Conservation (phyloP, 1,140 invertebrate species). For the Zaprionus nigranus region DNA sequence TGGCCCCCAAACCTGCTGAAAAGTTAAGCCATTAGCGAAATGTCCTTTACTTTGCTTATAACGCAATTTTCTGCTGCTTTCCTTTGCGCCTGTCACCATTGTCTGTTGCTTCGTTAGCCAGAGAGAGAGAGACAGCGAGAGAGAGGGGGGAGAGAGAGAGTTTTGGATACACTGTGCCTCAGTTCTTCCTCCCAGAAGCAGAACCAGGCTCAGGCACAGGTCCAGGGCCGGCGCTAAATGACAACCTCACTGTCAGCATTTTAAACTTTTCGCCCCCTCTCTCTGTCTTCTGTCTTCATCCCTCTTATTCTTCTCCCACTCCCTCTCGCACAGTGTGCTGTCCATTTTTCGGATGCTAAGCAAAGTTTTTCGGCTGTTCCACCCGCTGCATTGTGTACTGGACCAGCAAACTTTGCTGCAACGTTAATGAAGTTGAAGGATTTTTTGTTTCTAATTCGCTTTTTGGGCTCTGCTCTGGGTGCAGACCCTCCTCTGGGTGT, state of each 20-base stretch:
- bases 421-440: slow-evolving; percentile 78
- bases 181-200: too few species aligned
- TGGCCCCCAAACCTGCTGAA: slow-evolving; percentile 55
- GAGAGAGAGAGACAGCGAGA: too few species aligned
- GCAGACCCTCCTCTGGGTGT: too few species aligned
- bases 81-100: slow-evolving; percentile 53
- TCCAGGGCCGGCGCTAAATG: slow-evolving; percentile 55
- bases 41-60: slow-evolving; percentile 82
- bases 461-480: slow-evolving; percentile 7
- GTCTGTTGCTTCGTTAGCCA: slow-evolving; percentile 73
- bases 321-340: slow-evolving; percentile 13
- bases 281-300: too few species aligned
- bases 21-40: slow-evolving; percentile 82
- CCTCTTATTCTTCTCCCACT: not conserved
- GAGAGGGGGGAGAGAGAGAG: not conserved
- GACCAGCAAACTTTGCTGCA: slow-evolving; percentile 57
- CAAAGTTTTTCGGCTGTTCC: slow-evolving; percentile 54
- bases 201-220: too few species aligned
- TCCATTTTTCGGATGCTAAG: slow-evolving; percentile 54
- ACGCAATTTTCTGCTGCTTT: slow-evolving; percentile 75
- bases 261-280: slow-evolving; percentile 56
- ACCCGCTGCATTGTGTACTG: slow-evolving; percentile 46
- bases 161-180: slow-evolving; percentile 59
- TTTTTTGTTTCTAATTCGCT: slow-evolving; percentile 53
- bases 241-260: slow-evolving; percentile 78